phyloP scores from a whole-genome alignment of 2,888 invertebrate genomes.

The Pediacus dermestoides region DNA sequence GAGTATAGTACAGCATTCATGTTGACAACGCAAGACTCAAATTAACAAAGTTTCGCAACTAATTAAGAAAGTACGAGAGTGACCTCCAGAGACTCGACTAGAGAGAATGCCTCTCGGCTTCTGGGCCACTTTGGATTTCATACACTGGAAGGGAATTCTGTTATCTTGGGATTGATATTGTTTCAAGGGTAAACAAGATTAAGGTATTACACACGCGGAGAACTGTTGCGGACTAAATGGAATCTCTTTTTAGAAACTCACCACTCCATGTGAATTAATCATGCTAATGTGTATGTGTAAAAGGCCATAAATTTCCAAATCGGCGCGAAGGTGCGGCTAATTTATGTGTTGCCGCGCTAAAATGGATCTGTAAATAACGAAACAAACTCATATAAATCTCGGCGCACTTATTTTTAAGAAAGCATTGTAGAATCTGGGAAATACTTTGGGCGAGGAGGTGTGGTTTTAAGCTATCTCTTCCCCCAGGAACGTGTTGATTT shows the following conservation, averaged over 20 bases:
- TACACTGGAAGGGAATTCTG: conserved; percentile 5
- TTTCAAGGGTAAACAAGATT: conserved; percentile 5
- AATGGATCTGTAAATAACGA: conserved; percentile 6
- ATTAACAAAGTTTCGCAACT: conserved; percentile 49
- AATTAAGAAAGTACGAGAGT: conserved; percentile 48
- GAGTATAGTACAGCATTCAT: conserved; percentile 35
- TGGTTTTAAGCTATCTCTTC: too few species aligned
- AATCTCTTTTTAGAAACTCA: too few species aligned
- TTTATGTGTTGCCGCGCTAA: conserved; percentile 1
- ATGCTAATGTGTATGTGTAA: background rate
- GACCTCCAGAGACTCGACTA: conserved; percentile 37
- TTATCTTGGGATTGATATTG: conserved; percentile 4
- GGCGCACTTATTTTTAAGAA: too few species aligned
- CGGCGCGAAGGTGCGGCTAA: conserved; percentile 5
- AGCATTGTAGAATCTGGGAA: too few species aligned
- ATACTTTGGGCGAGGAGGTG: too few species aligned
- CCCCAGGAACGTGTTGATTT: too few species aligned
- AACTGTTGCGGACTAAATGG: too few species aligned
- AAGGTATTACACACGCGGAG: conserved; percentile 4
- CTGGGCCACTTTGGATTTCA: conserved; percentile 28
- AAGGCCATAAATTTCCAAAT: conserved; percentile 3
- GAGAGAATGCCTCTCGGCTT: conserved; percentile 24
- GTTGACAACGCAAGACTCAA: conserved; percentile 46
- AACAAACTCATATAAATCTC: too few species aligned
- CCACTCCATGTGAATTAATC: too few species aligned